These are phyloP conservation scores for Mimas tiliae DNA, from an alignment of 2,888 invertebrate species.

Conservation along the genomic window DNA sequence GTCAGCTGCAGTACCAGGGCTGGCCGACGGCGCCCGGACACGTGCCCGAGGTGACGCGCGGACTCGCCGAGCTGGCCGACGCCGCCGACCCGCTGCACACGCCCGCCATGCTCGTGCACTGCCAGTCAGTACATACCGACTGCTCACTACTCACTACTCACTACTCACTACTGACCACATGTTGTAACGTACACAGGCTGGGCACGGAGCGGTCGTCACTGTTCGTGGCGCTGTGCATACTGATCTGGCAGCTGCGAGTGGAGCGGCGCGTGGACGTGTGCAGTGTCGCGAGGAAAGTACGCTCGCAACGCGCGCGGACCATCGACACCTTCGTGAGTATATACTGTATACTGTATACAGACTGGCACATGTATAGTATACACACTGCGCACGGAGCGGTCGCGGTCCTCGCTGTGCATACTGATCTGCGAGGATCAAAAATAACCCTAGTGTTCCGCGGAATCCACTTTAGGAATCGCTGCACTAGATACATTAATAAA, in stretches of 20 bases:
- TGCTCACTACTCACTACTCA: not conserved
- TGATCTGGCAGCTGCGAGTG: conserved; percentile 92
- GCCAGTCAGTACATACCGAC: conserved; percentile 88
- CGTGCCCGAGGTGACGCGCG: conserved; percentile 95
- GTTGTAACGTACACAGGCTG: conserved; percentile 38
- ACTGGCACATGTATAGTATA: not conserved
- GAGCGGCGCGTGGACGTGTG: conserved; percentile 95
- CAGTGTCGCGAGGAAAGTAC: conserved; percentile 91
- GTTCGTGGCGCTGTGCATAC: conserved; percentile 94
- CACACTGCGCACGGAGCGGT: too few species aligned
- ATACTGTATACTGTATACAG: too few species aligned
- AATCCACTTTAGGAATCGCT: too few species aligned
- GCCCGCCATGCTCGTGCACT: conserved; percentile 92
- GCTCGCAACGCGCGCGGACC: conserved; percentile 93
- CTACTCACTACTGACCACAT: not conserved
- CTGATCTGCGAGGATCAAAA: too few species aligned
- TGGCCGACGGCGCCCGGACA: conserved; percentile 96
- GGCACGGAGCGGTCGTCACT: conserved; percentile 96
- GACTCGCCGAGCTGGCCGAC: conserved; percentile 93
- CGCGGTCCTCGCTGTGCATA: too few species aligned
- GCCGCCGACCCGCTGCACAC: conserved; percentile 80
- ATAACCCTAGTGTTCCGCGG: too few species aligned
- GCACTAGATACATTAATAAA: too few species aligned
- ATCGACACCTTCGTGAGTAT: conserved; percentile 91
- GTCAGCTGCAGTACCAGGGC: conserved; percentile 95